Evolutionary conservation across 53 echinoderm and acorn worm species (phyloP), one percentile per base, ranked within the genome.

Genomic region (Holothuria leucospilota): DNA sequence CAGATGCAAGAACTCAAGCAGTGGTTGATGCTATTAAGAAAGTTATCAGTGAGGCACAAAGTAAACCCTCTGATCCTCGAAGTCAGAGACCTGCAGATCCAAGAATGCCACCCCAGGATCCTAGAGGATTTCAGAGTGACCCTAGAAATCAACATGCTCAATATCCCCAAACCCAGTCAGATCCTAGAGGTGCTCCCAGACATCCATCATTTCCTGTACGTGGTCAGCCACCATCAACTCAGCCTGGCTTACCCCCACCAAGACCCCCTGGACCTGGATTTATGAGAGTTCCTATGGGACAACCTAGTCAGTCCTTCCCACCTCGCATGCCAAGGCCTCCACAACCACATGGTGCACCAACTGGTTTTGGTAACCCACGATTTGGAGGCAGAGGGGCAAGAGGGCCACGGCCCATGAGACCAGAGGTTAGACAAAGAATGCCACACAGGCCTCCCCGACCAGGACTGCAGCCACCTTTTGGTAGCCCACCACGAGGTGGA

Each of bases 11-110:
- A 39, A 61, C 78, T 56, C 40, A 70, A n/a, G 18, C 74, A 16
- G 61, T 74, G 41, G 39, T 83, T 18, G 73, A 72, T 52, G 52
- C 77, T 26, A 42, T 81, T 34, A 82, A 81, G 28, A 71, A 75
- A 60, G 61, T 62, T 3, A 67, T 82, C 13, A 51, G 52, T 28
- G 68, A 49, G 39, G 34, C 69, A 38, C 62, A 27, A 42, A 68
- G 40, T 23, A 84, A 86, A 34, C 96, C 94, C 3, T 63, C 91
- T 61, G 96, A 94, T 68, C 94, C 94, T 0, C 59, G 94, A 26
- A 83, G 75, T 60, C 90, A 89, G 66, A 81, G 93, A 46, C 85
- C 89, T 4, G 80, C 86, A 6, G 93, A 94, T 71, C 91, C 93
- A 15, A 87, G 94, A 64, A 89, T 89, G 63, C 66, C 92, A 25